Evolutionary conservation across 1,140 invertebrate species (phyloP), one percentile per base, ranked within the genome.

Genomic region (Ruditapes philippinarum): DNA sequence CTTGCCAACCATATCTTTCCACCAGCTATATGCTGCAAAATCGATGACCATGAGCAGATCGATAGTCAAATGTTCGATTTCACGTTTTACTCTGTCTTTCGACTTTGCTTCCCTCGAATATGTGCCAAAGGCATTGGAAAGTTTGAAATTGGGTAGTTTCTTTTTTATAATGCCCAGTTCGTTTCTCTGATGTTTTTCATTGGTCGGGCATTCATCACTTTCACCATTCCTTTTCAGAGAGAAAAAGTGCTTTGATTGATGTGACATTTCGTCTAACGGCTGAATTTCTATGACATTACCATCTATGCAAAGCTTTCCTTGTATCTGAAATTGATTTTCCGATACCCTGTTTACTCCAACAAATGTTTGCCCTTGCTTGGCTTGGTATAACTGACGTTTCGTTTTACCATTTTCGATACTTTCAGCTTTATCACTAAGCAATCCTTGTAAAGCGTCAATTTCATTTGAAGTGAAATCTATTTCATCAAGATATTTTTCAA

Each of bases 41-140:
- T 89, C 87, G 4, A 89, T 65, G 11, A 89, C 87, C 68, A 89
- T 82, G 12, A 89, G 28, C 1, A 89, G 79, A 49, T 89, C 87
- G 12, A 89, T 65, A 0, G 87, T 89, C n/a, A 76, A 25, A 3
- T 49, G 49, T 76, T n/a, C 28, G 22, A 57, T 40, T 57, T 40
- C 33, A 19, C 87, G 42, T 76, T 88, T 88, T 12, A 68, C 40
- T 76, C 84, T 86, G 12, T 49, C 62, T 14, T 84, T 73, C 38
- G 40, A 62, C 12, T 54, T 40, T 25, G 54, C 40, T 62, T 81
- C 54, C 0, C 17, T 28, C 25, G 79, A 33, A 70, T 38, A 40
- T 19, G 42, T 78, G 12, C 45, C 49, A 33, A 78, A 78, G 31
- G 74, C 74, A 78, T 78, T 54, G 17, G 74, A 33, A 3, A 74